These are phyloP conservation scores for Oscheius sp. DNA, from an alignment of 2,888 invertebrate species.

Conservation along the genomic window DNA sequence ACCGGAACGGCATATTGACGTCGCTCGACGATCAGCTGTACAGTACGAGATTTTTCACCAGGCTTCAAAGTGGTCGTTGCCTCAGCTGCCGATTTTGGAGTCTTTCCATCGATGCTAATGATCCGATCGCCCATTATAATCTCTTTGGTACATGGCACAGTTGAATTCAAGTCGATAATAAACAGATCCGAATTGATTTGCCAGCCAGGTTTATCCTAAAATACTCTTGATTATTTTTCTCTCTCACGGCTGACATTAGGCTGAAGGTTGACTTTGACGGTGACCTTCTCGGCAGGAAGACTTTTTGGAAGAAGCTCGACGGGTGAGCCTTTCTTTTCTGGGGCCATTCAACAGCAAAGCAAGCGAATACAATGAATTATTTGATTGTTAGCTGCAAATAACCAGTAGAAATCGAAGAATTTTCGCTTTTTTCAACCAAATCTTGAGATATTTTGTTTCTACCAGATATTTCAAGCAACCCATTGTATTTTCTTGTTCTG, in stretches of 20 bases:
- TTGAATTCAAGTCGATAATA: conserved; percentile 13
- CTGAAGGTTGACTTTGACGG: neutral
- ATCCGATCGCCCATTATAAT: conserved; percentile 29
- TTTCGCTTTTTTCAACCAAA: too few species aligned
- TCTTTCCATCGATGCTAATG: conserved; percentile 1
- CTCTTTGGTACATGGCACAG: conserved; percentile 3
- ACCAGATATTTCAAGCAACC: too few species aligned
- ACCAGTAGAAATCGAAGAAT: too few species aligned
- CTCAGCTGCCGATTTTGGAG: conserved; percentile 11
- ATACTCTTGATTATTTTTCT: too few species aligned
- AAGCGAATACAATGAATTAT: too few species aligned
- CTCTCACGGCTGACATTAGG: too few species aligned
- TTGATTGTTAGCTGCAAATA: too few species aligned
- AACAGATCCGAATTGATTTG: conserved; percentile 28
- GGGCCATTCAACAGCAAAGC: too few species aligned
- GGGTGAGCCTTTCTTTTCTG: neutral
- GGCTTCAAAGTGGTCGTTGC: neutral
- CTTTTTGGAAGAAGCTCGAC: conserved; percentile 3
- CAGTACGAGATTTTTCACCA: neutral
- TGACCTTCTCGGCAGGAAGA: neutral
- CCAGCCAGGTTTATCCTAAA: conserved; percentile 3
- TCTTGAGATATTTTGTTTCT: too few species aligned
- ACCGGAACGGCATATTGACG: neutral
- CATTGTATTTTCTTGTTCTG: too few species aligned
- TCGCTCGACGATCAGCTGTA: conserved; percentile 3